Conservation (phyloP, 2,888 invertebrate species). For the Augochlorella aurata region DNA sequence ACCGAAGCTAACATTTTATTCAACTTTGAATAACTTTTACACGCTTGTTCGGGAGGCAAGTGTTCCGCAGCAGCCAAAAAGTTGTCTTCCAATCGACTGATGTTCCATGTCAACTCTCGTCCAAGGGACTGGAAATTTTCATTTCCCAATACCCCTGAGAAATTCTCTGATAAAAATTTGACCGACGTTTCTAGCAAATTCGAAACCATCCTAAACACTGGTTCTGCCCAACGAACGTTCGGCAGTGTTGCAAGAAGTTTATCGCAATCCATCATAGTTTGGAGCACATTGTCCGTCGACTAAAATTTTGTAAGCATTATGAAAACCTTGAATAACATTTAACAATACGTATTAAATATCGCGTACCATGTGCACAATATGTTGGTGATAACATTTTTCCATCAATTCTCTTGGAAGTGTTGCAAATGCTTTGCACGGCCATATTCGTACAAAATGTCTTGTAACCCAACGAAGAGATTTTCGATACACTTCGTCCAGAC, state of each 20-base stretch:
- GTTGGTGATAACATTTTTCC: conserved; percentile 92
- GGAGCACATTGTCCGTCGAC: conserved; percentile 91
- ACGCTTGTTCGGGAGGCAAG: conserved; percentile 91
- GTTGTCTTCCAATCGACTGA: conserved; percentile 90
- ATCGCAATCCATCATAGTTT: conserved; percentile 92
- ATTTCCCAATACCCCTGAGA: conserved; percentile 88
- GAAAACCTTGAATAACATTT: conserved; percentile 4
- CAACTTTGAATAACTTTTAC: conserved; percentile 87
- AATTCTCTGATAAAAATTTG: conserved; percentile 90
- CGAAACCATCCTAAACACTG: conserved; percentile 89
- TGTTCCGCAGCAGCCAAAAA: conserved; percentile 90
- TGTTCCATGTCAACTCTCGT: conserved; percentile 88
- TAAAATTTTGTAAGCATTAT: conserved; percentile 73
- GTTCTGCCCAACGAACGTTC: conserved; percentile 92
- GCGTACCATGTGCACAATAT: conserved; percentile 88
- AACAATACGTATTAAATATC: neutral
- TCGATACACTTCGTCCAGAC: conserved; percentile 92
- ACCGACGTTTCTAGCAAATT: conserved; percentile 92
- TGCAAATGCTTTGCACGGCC: conserved; percentile 95
- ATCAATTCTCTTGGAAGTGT: conserved; percentile 91
- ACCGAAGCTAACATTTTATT: conserved; percentile 76
- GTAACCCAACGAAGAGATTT: conserved; percentile 94
- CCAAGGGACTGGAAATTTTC: conserved; percentile 87
- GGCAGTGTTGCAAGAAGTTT: conserved; percentile 90
- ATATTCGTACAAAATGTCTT: conserved; percentile 92